Percentiles rank a stretch among this genome's conserved stretches.
These are phyloP conservation scores for Dicrostonyx torquatus DNA, from an alignment of 2,797 vertebrate genomes.

Conservation along the genomic window DNA sequence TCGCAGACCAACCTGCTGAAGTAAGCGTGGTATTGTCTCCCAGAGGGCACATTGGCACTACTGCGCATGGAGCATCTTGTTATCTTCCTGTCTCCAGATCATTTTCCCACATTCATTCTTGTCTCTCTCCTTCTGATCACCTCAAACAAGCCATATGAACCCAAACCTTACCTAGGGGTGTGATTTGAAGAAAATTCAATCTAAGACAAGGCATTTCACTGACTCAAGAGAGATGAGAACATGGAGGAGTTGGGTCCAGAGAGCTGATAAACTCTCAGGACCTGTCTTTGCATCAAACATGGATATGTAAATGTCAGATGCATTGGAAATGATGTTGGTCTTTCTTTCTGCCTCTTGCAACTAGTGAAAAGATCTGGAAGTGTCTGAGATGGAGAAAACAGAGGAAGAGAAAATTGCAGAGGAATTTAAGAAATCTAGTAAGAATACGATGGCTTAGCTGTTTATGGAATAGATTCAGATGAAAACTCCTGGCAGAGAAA, in stretches of 20 bases:
- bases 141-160: background rate
- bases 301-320: background rate
- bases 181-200: background rate
- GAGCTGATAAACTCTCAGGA: background rate
- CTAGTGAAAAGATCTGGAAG: background rate
- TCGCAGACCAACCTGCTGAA: background rate
- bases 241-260: background rate
- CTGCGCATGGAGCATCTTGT: accelerated
- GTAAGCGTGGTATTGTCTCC: background rate
- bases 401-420: background rate
- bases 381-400: background rate
- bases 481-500: background rate
- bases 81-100: background rate
- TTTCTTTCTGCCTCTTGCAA: constrained; percentile 1
- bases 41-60: background rate
- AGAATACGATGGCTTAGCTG: background rate
- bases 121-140: background rate
- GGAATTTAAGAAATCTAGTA: background rate
- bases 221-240: background rate
- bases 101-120: background rate
- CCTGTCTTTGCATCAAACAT: background rate
- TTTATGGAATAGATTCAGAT: background rate
- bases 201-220: background rate
- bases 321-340: background rate
- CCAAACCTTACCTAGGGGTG: background rate